Evolutionary conservation across 1,140 invertebrate species (phyloP), one percentile per base, ranked within the genome.

Genomic region (Drosophila hydei): DNA sequence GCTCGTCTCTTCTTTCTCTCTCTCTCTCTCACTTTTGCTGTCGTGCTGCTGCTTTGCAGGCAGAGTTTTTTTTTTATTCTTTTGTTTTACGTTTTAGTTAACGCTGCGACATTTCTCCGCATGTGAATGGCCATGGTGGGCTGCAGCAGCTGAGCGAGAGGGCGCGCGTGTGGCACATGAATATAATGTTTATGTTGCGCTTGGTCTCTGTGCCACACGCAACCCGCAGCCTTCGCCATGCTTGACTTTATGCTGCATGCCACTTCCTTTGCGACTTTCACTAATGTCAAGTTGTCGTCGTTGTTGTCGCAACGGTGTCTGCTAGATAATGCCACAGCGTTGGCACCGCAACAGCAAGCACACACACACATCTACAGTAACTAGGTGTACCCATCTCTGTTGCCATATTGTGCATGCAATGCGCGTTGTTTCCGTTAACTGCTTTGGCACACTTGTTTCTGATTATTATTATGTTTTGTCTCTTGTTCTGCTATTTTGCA

Each of bases 401-500:
- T 63, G 69, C 74, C 77, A 74, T 85, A 81, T 88, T 88, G 75
- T 77, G 83, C 83, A 88, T 88, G 83, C 83, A 88, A 64, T 83
- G 79, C 83, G 79, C 84, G 81, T 87, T 87, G 79, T 83, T 88
- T 88, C 83, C 83, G 83, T 88, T 88, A 88, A 88, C 83, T 88
- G 83, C 84, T 87, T 87, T 88, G 78, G 79, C 83, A 88, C 83
- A 88, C 83, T 88, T 88, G 83, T 88, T 89, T 88, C 83, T 88
- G 83, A 88, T 88, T 88, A 88, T 88, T 88, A 88, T 88, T 88
- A 83, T 85, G 81, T 85, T 87, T 78, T 77, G 79, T 81, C 61
- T 87, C 55, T 81, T 77, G 64, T 55, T 78, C 77, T 83, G 73
- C 77, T 81, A 88, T 65, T 85, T 87, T 78, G 72, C 40, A 61